These are phyloP conservation scores for Ivindomyrus marchei DNA, from an alignment of 2,113 vertebrate species.

Conservation along the genomic window DNA sequence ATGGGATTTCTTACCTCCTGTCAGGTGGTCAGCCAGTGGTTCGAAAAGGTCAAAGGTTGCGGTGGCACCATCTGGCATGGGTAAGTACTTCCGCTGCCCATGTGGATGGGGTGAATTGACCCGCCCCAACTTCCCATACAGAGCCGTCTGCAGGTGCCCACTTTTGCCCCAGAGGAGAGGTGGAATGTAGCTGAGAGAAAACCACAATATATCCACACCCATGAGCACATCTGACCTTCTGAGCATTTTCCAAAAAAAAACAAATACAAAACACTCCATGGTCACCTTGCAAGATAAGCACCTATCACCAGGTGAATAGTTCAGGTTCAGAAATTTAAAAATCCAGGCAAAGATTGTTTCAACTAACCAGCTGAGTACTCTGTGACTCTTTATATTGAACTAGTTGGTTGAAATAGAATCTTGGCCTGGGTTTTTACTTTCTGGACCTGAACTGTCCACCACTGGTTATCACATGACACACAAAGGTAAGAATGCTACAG, in stretches of 20 bases:
- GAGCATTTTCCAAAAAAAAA: neutral
- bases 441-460: neutral
- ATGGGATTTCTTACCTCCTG: constrained; percentile 71
- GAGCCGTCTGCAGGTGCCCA: constrained; percentile 91
- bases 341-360: neutral
- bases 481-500: neutral
- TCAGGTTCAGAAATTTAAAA: neutral
- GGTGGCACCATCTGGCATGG: constrained; percentile 91
- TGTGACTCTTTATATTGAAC: neutral
- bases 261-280: neutral
- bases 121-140: constrained; percentile 93
- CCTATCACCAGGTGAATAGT: neutral
- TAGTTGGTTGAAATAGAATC: neutral
- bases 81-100: constrained; percentile 87
- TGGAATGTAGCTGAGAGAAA: constrained; percentile 83
- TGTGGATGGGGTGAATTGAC: constrained; percentile 85
- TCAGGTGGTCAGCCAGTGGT: constrained; percentile 76
- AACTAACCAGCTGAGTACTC: neutral
- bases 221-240: neutral
- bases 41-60: constrained; percentile 97
- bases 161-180: constrained; percentile 95
- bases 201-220: neutral
- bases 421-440: neutral
- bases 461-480: neutral
- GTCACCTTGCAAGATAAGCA: neutral